Percentiles rank a stretch among this genome's conserved stretches.
Conservation (phyloP, 2,797 vertebrate species). For the Hippoglossus hippoglossus region DNA sequence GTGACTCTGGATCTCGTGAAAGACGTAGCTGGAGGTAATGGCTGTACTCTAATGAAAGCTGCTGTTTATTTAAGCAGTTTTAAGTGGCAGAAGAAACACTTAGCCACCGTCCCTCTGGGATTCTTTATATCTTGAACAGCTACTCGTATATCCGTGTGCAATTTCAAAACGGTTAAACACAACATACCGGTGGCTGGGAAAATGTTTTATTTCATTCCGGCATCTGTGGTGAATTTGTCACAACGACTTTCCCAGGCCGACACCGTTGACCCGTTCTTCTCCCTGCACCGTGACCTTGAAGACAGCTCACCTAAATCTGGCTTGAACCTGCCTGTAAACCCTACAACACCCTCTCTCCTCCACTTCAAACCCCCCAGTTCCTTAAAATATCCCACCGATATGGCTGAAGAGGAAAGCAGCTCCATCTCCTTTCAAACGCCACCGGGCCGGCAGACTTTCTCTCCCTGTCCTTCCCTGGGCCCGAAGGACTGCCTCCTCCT, state of each 20-base stretch:
- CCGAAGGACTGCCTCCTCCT: slow-evolving; percentile 57
- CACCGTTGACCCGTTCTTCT: slow-evolving; percentile 48
- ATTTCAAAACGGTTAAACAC: slow-evolving; percentile 36
- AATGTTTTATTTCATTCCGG: slow-evolving; percentile 37
- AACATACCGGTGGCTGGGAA: slow-evolving; percentile 25
- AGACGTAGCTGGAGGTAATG: slow-evolving; percentile 61
- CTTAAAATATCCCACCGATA: not conserved
- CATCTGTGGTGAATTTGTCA: slow-evolving; percentile 43
- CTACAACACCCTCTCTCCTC: slow-evolving; percentile 18
- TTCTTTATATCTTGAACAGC: slow-evolving; percentile 48
- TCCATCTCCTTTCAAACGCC: slow-evolving; percentile 24
- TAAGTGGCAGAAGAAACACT: slow-evolving; percentile 59
- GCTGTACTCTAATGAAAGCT: slow-evolving; percentile 59
- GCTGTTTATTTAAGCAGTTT: slow-evolving; percentile 60
- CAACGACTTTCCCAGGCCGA: slow-evolving; percentile 60
- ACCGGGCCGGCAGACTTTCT: slow-evolving; percentile 31
- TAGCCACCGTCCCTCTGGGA: slow-evolving; percentile 41
- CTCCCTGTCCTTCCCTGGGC: slow-evolving; percentile 55
- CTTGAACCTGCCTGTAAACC: slow-evolving; percentile 64
- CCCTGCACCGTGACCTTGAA: slow-evolving; percentile 59
- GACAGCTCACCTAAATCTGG: slow-evolving; percentile 39
- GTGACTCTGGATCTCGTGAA: slow-evolving; percentile 57
- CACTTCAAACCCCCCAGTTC: slow-evolving; percentile 24
- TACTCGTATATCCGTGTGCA: slow-evolving; percentile 25
- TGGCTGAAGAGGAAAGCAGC: slow-evolving; percentile 12